Evolutionary conservation across 1,140 invertebrate species (phyloP).

Genomic region (Euschistus heros): DNA sequence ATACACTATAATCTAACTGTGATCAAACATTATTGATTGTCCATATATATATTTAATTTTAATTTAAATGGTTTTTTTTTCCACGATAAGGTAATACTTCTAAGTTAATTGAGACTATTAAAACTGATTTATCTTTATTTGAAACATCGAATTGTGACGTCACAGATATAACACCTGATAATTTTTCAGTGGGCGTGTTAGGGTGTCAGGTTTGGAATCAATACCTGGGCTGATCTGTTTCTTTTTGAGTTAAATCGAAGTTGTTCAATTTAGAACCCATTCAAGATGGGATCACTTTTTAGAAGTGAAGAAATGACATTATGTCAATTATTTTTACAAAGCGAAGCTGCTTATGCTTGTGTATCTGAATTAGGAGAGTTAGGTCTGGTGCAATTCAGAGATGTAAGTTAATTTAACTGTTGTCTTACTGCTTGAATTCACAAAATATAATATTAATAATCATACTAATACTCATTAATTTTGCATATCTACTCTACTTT

Average conservation of each 20-base stretch:
- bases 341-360: slow-evolving; percentile 87
- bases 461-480: no score
- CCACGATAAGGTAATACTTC: neutral
- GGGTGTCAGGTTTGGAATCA: slow-evolving; percentile 3
- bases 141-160: neutral
- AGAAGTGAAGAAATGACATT: slow-evolving; percentile 84
- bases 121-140: no score
- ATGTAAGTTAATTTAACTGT: slow-evolving; percentile 52
- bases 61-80: no score
- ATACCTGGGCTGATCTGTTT: neutral
- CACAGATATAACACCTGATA: neutral
- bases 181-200: slow-evolving; percentile 16
- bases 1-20: no score
- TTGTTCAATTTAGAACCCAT: neutral
- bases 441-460: no score
- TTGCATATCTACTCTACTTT: no score
- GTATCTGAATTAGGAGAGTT: slow-evolving; percentile 86
- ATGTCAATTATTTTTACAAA: slow-evolving; percentile 82
- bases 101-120: neutral
- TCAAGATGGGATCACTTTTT: slow-evolving; percentile 63
- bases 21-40: no score
- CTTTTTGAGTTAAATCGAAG: neutral
- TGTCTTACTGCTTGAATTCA: no score
- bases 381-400: slow-evolving; percentile 84
- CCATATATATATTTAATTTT: no score